A percentile compares a stretch with the other conserved stretches of the same genome.
Evolutionary conservation across 2,888 invertebrate species (phyloP).

Genomic region (Prosopocoilus inquinatus): DNA sequence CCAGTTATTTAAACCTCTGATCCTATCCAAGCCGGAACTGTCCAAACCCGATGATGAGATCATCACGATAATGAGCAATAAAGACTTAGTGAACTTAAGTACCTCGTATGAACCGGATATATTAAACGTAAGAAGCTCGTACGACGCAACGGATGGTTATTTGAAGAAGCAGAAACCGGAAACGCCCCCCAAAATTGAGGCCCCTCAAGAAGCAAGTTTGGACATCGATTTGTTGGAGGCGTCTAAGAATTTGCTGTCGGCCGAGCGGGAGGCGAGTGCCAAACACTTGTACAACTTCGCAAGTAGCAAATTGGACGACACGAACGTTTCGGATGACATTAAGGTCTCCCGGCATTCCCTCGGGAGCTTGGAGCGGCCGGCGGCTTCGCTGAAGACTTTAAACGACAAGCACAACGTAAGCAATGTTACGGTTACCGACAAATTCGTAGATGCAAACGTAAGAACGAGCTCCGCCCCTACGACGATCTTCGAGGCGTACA

Average conservation of each 20-base stretch:
- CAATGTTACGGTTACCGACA: slow-evolving; percentile 22
- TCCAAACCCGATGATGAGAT: slow-evolving; percentile 14
- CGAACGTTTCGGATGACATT: slow-evolving; percentile 63
- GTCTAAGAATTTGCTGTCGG: slow-evolving; percentile 41
- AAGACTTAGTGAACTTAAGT: neutral
- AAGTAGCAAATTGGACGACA: slow-evolving; percentile 49
- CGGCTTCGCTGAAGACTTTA: slow-evolving; percentile 44
- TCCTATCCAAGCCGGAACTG: neutral
- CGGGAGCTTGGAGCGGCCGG: slow-evolving; percentile 62
- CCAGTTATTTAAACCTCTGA: neutral
- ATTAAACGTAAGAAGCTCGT: neutral
- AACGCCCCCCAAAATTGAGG: neutral
- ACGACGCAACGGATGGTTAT: neutral
- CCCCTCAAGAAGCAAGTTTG: neutral
- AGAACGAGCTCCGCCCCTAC: slow-evolving; percentile 38
- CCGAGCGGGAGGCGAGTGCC: slow-evolving; percentile 34
- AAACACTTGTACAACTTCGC: slow-evolving; percentile 26
- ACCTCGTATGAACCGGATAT: neutral
- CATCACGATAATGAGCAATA: slow-evolving; percentile 1
- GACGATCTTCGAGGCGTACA: slow-evolving; percentile 45
- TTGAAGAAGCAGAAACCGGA: neutral
- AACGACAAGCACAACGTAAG: slow-evolving; percentile 24
- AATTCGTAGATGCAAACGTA: slow-evolving; percentile 7
- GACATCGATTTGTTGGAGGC: slow-evolving; percentile 17
- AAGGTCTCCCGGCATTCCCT: slow-evolving; percentile 63